These are phyloP conservation scores for Bombus difficillimus DNA, from an alignment of 1,140 invertebrate species.

Conservation along the genomic window DNA sequence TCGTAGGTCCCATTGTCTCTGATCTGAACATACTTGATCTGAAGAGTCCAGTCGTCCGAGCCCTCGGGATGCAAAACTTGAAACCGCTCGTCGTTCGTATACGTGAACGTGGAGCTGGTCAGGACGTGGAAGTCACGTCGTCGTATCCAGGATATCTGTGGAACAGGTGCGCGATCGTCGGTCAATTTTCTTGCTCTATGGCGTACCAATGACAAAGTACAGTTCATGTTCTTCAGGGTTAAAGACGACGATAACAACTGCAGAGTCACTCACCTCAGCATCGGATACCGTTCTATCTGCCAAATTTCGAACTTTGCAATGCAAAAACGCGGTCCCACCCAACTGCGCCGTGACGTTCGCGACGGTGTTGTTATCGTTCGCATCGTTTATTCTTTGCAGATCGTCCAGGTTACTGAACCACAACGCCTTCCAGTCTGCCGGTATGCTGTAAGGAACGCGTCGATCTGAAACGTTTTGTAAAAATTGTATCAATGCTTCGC, in stretches of 20 bases:
- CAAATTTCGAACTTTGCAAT: slow-evolving; percentile 89
- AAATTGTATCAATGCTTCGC: background rate
- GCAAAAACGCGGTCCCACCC: slow-evolving; percentile 92
- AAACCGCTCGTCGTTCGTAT: slow-evolving; percentile 96
- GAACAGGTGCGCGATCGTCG: slow-evolving; percentile 50
- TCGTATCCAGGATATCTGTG: slow-evolving; percentile 94
- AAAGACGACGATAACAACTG: too few relatives aligned
- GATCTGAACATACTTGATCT: slow-evolving; percentile 96
- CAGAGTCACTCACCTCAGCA: slow-evolving; percentile 76
- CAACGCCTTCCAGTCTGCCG: slow-evolving; percentile 84
- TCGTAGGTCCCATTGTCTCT: slow-evolving; percentile 97
- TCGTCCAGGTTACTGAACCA: slow-evolving; percentile 86
- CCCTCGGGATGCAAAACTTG: slow-evolving; percentile 89
- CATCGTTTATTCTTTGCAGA: slow-evolving; percentile 83
- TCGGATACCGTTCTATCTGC: slow-evolving; percentile 86
- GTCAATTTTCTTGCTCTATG: slow-evolving; percentile 42
- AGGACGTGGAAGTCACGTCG: slow-evolving; percentile 95
- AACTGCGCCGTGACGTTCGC: slow-evolving; percentile 92
- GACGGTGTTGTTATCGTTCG: slow-evolving; percentile 87
- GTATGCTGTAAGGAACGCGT: slow-evolving; percentile 79
- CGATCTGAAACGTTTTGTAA: slow-evolving; percentile 75
- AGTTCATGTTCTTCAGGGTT: too few relatives aligned
- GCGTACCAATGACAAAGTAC: background rate
- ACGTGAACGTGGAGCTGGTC: slow-evolving; percentile 93
- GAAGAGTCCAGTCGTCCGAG: slow-evolving; percentile 93